These are phyloP conservation scores for Drosophila basisetae DNA, from an alignment of 2,888 invertebrate species.

Conservation along the genomic window DNA sequence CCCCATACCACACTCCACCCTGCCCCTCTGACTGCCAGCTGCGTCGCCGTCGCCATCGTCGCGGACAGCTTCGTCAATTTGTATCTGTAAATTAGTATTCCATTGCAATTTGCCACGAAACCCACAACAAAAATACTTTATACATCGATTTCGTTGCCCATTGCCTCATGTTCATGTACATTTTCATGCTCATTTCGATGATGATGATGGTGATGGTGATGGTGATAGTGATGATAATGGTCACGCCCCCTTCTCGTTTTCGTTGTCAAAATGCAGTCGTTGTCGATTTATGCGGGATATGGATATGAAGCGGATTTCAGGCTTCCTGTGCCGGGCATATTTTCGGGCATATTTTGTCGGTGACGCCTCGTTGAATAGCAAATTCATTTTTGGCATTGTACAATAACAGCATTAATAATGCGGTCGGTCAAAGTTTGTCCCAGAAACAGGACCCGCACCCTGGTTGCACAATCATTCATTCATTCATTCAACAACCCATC, in stretches of 20 bases:
- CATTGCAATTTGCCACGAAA: constrained; percentile 75
- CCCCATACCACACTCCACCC: not conserved
- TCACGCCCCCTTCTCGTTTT: constrained; percentile 17
- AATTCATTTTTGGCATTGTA: constrained; percentile 57
- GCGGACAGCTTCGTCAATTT: constrained; percentile 69
- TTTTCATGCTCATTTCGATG: constrained; percentile 40
- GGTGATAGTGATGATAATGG: constrained; percentile 23
- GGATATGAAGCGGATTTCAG: constrained; percentile 32
- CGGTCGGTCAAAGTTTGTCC: constrained; percentile 30
- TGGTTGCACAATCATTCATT: not conserved
- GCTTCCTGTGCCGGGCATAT: constrained; percentile 32
- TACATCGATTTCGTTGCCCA: constrained; percentile 60
- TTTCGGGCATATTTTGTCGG: constrained; percentile 44
- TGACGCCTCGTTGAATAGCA: constrained; percentile 60
- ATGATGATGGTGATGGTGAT: constrained; percentile 17
- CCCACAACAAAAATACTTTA: constrained; percentile 61
- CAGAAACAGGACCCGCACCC: constrained; percentile 33
- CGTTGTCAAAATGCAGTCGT: constrained; percentile 31
- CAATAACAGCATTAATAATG: constrained; percentile 76
- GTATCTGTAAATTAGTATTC: constrained; percentile 81
- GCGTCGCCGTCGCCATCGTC: constrained; percentile 28
- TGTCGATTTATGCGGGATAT: constrained; percentile 65
- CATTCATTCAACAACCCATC: constrained; percentile 1
- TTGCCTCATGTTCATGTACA: constrained; percentile 14
- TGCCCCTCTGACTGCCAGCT: constrained; percentile 38